Evolutionary conservation across 2,113 vertebrate species (phyloP).

Genomic region (Elephantulus edwardii): DNA sequence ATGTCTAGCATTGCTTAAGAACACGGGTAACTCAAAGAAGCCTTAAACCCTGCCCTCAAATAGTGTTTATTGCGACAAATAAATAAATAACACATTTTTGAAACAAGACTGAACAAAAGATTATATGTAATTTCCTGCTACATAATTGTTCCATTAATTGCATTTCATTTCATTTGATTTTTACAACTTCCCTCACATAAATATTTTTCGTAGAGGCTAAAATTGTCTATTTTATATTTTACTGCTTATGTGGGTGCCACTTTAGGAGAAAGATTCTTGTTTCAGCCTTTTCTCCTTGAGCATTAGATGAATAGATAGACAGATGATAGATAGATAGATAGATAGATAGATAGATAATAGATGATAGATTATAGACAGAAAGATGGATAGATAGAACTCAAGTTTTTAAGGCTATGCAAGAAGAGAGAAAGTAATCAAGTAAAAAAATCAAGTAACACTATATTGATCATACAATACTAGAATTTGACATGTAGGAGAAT

Average conservation of each 20-base stretch:
- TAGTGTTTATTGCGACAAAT: background rate
- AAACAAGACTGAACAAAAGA: constrained; percentile 17
- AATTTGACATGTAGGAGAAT: background rate
- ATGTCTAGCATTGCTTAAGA: background rate
- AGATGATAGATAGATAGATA: background rate
- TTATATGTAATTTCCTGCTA: background rate
- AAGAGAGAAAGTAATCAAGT: background rate
- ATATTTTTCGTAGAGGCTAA: background rate
- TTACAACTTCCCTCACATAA: background rate
- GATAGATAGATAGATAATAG: background rate
- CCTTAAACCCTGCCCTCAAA: background rate
- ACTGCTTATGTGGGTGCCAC: background rate
- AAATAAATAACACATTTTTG: constrained; percentile 8
- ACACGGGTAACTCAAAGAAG: background rate
- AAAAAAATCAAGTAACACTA: background rate
- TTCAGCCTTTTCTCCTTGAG: background rate
- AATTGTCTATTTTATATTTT: background rate
- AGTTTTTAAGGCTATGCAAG: background rate
- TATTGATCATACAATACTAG: constrained; percentile 3
- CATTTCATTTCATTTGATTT: background rate
- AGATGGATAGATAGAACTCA: too few species aligned
- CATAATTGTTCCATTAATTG: constrained; percentile 14
- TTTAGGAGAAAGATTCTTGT: background rate
- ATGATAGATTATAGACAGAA: too few species aligned
- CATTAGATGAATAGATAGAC: background rate